Evolutionary conservation across 2,113 vertebrate species (phyloP).

Genomic region (Edolisoma coerulescens): DNA sequence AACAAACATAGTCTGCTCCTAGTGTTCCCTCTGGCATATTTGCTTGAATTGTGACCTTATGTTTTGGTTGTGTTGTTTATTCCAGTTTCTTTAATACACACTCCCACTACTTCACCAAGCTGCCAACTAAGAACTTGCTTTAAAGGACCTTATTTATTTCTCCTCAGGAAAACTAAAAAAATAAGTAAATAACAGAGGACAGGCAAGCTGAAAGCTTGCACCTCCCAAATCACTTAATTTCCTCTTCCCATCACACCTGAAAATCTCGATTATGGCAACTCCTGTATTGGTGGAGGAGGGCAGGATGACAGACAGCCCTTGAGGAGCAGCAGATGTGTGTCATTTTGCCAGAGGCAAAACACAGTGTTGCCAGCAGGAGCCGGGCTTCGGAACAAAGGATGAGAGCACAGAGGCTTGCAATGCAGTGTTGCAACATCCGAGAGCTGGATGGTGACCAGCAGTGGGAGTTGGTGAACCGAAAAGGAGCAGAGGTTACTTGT

Average conservation of each 20-base stretch:
- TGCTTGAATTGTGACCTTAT: constrained; percentile 9
- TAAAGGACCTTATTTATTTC: background rate
- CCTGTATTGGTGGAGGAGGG: background rate
- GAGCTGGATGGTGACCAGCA: background rate
- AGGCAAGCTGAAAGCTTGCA: background rate
- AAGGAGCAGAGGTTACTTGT: background rate
- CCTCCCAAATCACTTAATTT: background rate
- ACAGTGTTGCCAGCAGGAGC: rapidly evolving
- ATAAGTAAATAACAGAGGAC: background rate
- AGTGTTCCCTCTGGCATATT: background rate
- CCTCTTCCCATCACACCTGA: background rate
- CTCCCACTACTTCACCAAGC: background rate
- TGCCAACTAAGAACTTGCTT: background rate
- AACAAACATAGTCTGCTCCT: background rate
- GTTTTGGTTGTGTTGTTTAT: constrained; percentile 34
- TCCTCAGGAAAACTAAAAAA: background rate
- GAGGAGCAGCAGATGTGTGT: background rate
- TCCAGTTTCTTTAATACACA: background rate
- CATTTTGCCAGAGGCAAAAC: background rate
- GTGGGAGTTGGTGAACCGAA: rapidly evolving
- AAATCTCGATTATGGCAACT: background rate
- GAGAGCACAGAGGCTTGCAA: background rate
- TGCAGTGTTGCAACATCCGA: background rate
- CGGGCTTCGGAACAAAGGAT: background rate
- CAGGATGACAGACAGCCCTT: background rate